These are phyloP conservation scores for Gavialis gangeticus DNA, from an alignment of 2,113 vertebrate species.

Conservation along the genomic window DNA sequence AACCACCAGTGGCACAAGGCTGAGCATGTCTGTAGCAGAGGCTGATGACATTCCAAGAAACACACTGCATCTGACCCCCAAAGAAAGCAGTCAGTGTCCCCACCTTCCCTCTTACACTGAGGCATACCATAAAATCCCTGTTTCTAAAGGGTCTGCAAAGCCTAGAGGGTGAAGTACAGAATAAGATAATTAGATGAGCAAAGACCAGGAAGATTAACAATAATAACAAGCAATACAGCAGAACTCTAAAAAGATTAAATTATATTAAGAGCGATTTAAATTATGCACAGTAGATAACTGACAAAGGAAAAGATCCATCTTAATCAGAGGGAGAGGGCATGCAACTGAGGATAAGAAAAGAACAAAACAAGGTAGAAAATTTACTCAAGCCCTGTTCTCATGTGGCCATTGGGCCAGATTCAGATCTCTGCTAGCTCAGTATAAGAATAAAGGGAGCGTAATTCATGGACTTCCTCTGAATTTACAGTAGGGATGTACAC, in stretches of 20 bases:
- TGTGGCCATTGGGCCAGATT: neutral
- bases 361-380: accelerated
- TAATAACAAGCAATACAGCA: accelerated
- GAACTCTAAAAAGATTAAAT: neutral
- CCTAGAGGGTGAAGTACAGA: neutral
- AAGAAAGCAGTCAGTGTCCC: neutral
- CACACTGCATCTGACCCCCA: neutral
- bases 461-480: neutral
- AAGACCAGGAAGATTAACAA: neutral
- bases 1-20: neutral
- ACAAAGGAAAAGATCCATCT: neutral
- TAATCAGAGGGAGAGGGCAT: neutral
- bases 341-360: neutral
- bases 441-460: neutral
- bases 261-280: neutral
- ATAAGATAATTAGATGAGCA: neutral
- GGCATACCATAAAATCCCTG: accelerated
- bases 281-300: neutral
- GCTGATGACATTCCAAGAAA: neutral
- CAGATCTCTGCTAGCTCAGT: accelerated
- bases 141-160: neutral
- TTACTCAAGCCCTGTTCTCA: accelerated
- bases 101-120: neutral
- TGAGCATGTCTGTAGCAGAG: neutral
- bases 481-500: neutral